These are phyloP conservation scores for Protula sp. DNA, from an alignment of 2,888 invertebrate genomes.

Conservation along the genomic window DNA sequence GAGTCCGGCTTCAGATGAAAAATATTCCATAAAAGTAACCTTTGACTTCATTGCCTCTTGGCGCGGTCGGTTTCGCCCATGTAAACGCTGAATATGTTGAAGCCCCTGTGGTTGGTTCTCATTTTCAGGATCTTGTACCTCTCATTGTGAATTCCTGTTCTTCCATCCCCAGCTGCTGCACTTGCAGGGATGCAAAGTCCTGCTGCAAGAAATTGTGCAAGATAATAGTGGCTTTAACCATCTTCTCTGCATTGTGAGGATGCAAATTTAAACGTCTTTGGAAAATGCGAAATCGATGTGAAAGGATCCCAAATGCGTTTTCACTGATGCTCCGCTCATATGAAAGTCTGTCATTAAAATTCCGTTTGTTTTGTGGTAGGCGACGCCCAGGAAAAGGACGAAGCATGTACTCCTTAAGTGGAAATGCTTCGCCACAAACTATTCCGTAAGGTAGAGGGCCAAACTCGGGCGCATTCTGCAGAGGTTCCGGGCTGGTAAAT, in stretches of 20 bases:
- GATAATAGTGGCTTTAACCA: neutral
- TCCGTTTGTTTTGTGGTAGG: neutral
- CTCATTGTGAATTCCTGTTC: too few species aligned
- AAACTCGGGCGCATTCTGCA: neutral
- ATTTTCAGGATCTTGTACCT: too few species aligned
- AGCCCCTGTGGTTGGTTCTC: too few species aligned
- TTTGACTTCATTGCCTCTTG: too few species aligned
- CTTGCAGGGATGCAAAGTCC: too few species aligned
- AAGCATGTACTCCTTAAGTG: neutral
- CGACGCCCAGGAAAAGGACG: neutral
- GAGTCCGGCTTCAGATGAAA: too few species aligned
- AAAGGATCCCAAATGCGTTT: slow-evolving; percentile 5
- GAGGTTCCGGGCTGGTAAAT: too few species aligned
- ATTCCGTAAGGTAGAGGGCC: neutral
- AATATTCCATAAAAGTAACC: too few species aligned
- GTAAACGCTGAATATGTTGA: too few species aligned
- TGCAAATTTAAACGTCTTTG: neutral
- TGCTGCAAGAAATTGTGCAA: slow-evolving; percentile 1
- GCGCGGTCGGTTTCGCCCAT: too few species aligned
- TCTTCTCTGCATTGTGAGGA: neutral
- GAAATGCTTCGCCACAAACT: neutral
- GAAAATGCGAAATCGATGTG: slow-evolving; percentile 1
- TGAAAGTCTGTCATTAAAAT: neutral
- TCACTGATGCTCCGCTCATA: neutral
- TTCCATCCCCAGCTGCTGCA: too few species aligned